phyloP scores from a whole-genome alignment of 2,797 vertebrate species.

The Gila robusta region DNA sequence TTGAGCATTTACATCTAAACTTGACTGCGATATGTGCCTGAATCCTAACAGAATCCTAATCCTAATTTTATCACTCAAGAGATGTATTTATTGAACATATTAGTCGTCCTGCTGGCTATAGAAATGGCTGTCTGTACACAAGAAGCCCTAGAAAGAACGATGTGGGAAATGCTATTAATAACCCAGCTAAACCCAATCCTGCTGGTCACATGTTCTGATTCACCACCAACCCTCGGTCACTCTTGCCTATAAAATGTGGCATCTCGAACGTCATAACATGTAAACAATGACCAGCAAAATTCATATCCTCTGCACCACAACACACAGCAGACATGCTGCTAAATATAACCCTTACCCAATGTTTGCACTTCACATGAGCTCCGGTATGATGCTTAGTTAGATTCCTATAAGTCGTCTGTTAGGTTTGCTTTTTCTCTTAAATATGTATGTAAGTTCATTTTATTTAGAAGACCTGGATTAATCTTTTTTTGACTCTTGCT shows the following conservation, averaged over 20 bases:
- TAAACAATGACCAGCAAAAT: conserved; percentile 43
- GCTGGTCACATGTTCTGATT: conserved; percentile 30
- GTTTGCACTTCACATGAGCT: conserved; percentile 10
- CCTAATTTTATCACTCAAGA: not conserved
- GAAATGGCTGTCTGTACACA: conserved; percentile 48
- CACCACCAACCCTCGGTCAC: conserved; percentile 23
- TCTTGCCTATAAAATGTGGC: conserved; percentile 9
- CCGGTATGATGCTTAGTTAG: not conserved
- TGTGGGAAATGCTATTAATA: conserved; percentile 59
- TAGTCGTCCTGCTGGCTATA: not conserved
- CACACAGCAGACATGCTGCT: not conserved
- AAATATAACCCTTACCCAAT: conserved; percentile 31
- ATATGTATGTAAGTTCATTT: not conserved
- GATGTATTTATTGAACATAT: not conserved
- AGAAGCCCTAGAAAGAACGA: conserved; percentile 20
- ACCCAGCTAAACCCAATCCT: conserved; percentile 49
- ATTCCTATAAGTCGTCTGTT: not conserved
- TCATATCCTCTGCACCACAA: conserved; percentile 3
- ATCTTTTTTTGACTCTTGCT: not conserved
- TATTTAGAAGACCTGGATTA: not conserved
- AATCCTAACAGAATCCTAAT: not conserved
- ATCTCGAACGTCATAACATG: not conserved
- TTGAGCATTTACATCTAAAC: not conserved
- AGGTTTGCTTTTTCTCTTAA: not conserved
- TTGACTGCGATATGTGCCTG: not conserved